Base-by-base conservation (phyloP, 2,888 invertebrate species). In the Synergus laeviventris region DNA sequence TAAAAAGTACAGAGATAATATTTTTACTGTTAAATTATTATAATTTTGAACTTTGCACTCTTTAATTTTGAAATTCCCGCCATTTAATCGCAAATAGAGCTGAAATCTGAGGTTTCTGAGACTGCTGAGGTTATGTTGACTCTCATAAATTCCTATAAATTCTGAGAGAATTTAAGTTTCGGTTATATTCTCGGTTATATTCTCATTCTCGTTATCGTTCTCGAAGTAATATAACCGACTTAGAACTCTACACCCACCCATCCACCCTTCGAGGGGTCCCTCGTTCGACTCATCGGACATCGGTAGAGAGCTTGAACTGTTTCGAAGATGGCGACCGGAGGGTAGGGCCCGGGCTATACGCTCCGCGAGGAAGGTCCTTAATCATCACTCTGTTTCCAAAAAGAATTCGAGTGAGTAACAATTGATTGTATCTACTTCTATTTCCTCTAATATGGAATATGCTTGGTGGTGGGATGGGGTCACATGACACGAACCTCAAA, bases 241-340 rank as follows among this genome's bases (percentile, higher is more conserved):
- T n/a, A n/a, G n/a, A n/a, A n/a, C n/a, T n/a, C n/a, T n/a, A n/a
- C 12, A 42, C 12, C 42, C 56, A 56, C 21, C 56, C 56, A 56
- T 75, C 76, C 78, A 77, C 80, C 74, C 79, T 79, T 70, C 73
- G 77, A 70, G 62, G 70, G 74, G 76, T 78, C 78, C 81, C 82
- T 1, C 49, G 49, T n/a, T 8, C 64, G 78, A 76, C 74, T 79
- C 76, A 77, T 82, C 79, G 80, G 74, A n/a, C n/a, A n/a, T n/a
- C n/a, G n/a, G n/a, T n/a, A n/a, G 76, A 82, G 80, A 82, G 82
- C 81, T 80, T 81, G 82, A 82, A 81, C 81, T 82, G 82, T 84
- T 87, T 84, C 87, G 86, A 89, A 89, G 86, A 90, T 89, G 89
- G 89, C 90, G 89, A 84, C 86, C 81, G 79, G 85, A 86, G 88